phyloP scores from a whole-genome alignment of 1,140 invertebrate species.

The Centruroides sculpturatus region DNA sequence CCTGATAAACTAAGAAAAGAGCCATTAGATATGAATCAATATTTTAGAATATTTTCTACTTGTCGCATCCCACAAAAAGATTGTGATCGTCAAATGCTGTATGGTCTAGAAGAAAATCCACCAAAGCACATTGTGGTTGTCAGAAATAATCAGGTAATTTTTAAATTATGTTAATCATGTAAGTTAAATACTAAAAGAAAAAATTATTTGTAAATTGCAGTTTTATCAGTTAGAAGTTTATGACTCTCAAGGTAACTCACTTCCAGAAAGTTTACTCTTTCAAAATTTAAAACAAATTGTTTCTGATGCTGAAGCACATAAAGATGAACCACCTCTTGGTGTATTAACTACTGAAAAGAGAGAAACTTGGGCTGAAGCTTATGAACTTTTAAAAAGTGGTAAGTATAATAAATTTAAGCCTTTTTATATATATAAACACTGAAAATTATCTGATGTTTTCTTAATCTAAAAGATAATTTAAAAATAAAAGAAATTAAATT shows the following conservation, averaged over 20 bases:
- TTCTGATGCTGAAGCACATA: neutral
- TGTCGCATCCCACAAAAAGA: constrained; percentile 55
- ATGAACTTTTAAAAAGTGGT: constrained; percentile 49
- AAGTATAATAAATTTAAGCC: constrained; percentile 2
- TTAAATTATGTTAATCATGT: neutral
- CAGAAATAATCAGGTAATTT: constrained; percentile 66
- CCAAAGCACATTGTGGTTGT: constrained; percentile 58
- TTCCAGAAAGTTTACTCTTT: neutral
- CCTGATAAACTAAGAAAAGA: constrained; percentile 60
- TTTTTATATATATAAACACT: too few relatives aligned
- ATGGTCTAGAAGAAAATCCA: constrained; percentile 39
- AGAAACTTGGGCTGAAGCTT: constrained; percentile 62
- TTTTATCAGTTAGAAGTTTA: neutral
- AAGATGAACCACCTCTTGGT: constrained; percentile 39
- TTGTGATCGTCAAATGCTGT: constrained; percentile 41
- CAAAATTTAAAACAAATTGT: too few relatives aligned
- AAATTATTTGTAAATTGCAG: neutral
- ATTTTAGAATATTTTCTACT: constrained; percentile 70
- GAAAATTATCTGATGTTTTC: too few relatives aligned
- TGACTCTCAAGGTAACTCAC: neutral
- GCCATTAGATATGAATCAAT: constrained; percentile 76
- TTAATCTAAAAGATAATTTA: too few relatives aligned
- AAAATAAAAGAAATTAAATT: too few relatives aligned
- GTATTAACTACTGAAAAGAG: constrained; percentile 65
- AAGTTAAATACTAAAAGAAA: neutral